Evolutionary conservation across 1,140 invertebrate genomes (phyloP).

Genomic region (Chrysoperla carnea): DNA sequence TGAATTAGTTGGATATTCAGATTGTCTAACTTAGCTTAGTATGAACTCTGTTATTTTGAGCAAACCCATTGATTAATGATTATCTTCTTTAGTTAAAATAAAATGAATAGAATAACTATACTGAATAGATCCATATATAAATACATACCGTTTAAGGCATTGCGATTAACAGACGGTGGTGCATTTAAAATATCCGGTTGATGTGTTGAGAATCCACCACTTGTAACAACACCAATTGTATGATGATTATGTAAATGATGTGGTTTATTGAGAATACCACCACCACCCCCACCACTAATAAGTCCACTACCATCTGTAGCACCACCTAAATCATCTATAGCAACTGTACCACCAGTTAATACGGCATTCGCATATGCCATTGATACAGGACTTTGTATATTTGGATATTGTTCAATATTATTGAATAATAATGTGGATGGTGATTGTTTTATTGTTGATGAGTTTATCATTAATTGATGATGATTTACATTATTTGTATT

Average conservation of each 20-base stretch:
- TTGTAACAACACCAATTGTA: too few relatives aligned
- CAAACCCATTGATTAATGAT: too few relatives aligned
- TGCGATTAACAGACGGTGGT: slow-evolving; percentile 7
- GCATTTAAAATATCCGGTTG: slow-evolving; percentile 25
- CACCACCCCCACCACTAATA: neutral
- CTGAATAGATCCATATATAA: too few relatives aligned
- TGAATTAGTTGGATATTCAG: too few relatives aligned
- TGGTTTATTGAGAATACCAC: neutral
- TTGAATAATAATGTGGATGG: neutral
- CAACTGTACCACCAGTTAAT: too few relatives aligned
- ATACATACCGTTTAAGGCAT: too few relatives aligned
- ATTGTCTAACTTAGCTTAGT: too few relatives aligned
- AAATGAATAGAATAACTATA: too few relatives aligned
- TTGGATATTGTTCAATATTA: neutral
- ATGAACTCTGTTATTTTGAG: too few relatives aligned
- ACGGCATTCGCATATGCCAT: too few relatives aligned
- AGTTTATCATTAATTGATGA: neutral
- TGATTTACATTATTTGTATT: slow-evolving; percentile 5
- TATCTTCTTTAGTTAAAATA: too few relatives aligned
- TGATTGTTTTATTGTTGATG: neutral
- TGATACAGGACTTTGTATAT: neutral
- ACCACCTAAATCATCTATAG: neutral
- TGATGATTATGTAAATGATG: neutral
- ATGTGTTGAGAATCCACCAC: slow-evolving; percentile 4
- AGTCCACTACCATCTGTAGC: slow-evolving; percentile 5